phyloP scores from a whole-genome alignment of 2,797 vertebrate species.

The Hydrocynus forskahlii region DNA sequence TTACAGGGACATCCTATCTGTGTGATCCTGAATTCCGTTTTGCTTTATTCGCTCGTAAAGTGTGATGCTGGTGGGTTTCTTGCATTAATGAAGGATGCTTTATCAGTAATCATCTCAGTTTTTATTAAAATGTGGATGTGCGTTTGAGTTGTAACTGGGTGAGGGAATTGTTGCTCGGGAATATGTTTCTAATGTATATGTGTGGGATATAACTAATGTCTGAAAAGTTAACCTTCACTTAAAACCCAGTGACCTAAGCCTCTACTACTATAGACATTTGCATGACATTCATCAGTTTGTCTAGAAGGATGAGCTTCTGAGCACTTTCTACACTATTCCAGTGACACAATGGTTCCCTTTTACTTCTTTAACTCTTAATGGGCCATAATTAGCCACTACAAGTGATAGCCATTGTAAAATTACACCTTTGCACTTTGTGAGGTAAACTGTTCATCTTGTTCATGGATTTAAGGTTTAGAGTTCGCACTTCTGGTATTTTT shows the following conservation, averaged over 20 bases:
- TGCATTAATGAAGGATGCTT: neutral
- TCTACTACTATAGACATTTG: neutral
- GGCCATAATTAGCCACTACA: neutral
- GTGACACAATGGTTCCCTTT: neutral
- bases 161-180: neutral
- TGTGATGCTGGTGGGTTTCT: neutral
- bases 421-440: neutral
- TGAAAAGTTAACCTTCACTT: neutral
- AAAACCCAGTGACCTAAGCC: neutral
- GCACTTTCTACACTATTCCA: neutral
- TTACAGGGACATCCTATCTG: neutral
- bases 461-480: neutral
- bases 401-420: neutral
- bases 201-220: neutral
- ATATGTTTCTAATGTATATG: neutral
- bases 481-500: slow-evolving; percentile 6
- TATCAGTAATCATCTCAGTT: neutral
- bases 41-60: neutral
- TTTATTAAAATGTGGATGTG: neutral
- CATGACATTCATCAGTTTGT: neutral
- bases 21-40: neutral
- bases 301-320: neutral
- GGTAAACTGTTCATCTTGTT: neutral
- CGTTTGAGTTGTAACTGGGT: neutral
- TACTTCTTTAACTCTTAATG: neutral